phyloP scores from a whole-genome alignment of 2,888 invertebrate genomes.

The Odontothrips loti region DNA sequence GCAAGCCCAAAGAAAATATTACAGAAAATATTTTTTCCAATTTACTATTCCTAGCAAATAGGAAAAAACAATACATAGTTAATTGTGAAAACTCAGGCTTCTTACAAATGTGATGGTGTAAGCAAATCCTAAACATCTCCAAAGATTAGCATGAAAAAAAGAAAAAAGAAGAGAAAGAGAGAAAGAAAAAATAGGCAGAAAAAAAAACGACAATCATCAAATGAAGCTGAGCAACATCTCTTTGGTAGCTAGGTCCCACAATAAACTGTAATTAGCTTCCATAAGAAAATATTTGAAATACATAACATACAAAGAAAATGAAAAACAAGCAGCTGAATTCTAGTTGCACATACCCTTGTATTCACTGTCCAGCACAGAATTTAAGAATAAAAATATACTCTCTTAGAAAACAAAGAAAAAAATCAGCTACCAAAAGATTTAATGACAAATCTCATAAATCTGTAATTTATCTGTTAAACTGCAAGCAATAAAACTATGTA shows the following conservation, averaged over 20 bases:
- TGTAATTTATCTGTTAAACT: background rate
- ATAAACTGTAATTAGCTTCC: conserved; percentile 3
- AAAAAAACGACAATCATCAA: background rate
- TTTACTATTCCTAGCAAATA: background rate
- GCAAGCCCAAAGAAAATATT: background rate
- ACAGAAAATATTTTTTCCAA: background rate
- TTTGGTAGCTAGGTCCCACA: conserved; percentile 19
- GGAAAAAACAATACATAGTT: background rate
- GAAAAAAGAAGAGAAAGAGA: background rate
- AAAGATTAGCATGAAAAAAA: background rate
- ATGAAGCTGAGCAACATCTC: conserved; percentile 18
- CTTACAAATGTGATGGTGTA: background rate
- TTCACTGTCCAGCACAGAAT: background rate
- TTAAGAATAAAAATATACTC: conserved; percentile 10
- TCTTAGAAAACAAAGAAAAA: background rate
- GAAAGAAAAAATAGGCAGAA: background rate
- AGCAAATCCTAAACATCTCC: background rate
- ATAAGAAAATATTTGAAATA: conserved; percentile 5
- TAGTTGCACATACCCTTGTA: background rate
- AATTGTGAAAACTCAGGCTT: background rate
- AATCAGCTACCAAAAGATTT: background rate
- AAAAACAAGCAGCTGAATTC: background rate
- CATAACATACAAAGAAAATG: background rate
- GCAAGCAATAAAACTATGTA: conserved; percentile 18
- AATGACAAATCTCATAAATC: background rate